A percentile compares a stretch with the other conserved stretches of the same genome.
These are phyloP conservation scores for Perca schrenkii DNA, from an alignment of 2,113 vertebrate genomes.

Conservation along the genomic window DNA sequence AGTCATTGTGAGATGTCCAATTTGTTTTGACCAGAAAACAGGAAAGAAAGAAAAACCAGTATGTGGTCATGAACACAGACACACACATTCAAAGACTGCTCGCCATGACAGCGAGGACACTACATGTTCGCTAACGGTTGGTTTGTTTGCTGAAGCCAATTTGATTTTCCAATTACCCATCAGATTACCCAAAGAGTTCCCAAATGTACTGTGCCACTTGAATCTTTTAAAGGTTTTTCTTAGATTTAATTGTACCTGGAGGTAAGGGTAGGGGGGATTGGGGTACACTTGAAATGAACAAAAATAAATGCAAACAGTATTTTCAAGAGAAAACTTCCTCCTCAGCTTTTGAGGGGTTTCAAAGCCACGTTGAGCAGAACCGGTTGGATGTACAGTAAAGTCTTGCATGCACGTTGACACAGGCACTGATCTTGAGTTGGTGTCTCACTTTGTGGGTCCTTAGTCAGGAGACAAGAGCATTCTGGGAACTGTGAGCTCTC, in stretches of 20 bases:
- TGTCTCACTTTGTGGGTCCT: slow-evolving; percentile 69
- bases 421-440: slow-evolving; percentile 83
- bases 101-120: slow-evolving; percentile 51
- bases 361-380: slow-evolving; percentile 67
- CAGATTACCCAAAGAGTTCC: slow-evolving; percentile 24
- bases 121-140: slow-evolving; percentile 38
- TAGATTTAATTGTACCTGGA: slow-evolving; percentile 71
- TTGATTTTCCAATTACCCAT: slow-evolving; percentile 43
- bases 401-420: slow-evolving; percentile 82
- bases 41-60: slow-evolving; percentile 60
- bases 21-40: slow-evolving; percentile 73
- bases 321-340: slow-evolving; percentile 53
- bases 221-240: slow-evolving; percentile 56
- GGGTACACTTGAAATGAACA: slow-evolving; percentile 58
- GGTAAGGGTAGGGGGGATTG: slow-evolving; percentile 19
- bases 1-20: slow-evolving; percentile 73
- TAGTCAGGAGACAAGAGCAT: slow-evolving; percentile 70
- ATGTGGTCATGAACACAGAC: slow-evolving; percentile 76
- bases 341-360: slow-evolving; percentile 35
- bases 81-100: slow-evolving; percentile 79
- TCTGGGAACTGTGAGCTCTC: slow-evolving; percentile 67
- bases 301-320: slow-evolving; percentile 75
- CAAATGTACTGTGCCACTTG: slow-evolving; percentile 78
- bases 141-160: slow-evolving; percentile 47
- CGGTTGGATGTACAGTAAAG: slow-evolving; percentile 62